Evolutionary conservation across 2,797 vertebrate species (phyloP), one percentile per base, ranked within the genome.

Genomic region (Remorina albescens): DNA sequence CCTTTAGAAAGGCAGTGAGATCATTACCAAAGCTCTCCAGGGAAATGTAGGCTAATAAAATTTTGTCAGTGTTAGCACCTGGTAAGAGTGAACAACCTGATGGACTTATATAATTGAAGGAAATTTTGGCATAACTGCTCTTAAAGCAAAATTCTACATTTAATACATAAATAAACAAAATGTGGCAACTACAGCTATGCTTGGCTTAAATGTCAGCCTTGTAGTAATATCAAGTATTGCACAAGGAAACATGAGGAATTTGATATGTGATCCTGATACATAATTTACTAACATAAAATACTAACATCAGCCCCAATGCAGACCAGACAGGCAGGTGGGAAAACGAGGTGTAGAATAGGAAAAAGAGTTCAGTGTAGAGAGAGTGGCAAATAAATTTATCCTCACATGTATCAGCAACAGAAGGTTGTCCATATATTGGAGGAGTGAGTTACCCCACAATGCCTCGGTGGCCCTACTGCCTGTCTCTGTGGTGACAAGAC

Each of bases 341-440:
- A 76, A 79, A 78, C 37, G 32, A 12, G 47, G 44, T 55, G 32
- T 58, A 15, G 68, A 79, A 68, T 26, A 49, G 49, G 67, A 26
- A 26, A 42, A 42, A 58, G 25, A 60, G 44, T 53, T 28, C 8
- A 57, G 60, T 2, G 9, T 19, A 51, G n/a, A 51, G 50, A 76
- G 63, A 56, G 23, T 62, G 44, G 44, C 15, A 39, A 68, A 86
- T 74, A 85, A 84, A 90, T 88, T 58, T 42, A 53, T 55, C 57
- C 41, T 25, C 6, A 39, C 71, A 86, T 90, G 71, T 65, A 70
- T 91, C 85, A 88, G 74, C 37, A 56, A 25, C 88, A 89, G 83
- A 91, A 93, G 88, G 30, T 84, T 91, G 90, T 91, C 89, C 87
- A 87, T 88, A 91, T 65, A 76, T 61, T 87, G 80, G 81, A 83